Conservation (phyloP, 2,888 invertebrate genomes). For the Hetaerina titia region DNA sequence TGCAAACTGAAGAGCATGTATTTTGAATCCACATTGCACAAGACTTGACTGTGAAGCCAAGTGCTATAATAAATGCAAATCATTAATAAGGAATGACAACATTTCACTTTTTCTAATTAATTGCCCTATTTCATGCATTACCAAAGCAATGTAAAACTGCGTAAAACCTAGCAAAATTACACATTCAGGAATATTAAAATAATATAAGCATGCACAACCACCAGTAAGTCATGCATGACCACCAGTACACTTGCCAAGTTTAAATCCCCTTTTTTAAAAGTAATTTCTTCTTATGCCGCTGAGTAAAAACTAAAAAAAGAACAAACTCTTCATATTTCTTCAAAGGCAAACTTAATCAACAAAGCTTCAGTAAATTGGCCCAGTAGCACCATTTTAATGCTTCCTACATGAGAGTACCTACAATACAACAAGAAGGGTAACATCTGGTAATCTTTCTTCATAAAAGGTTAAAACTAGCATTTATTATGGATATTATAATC, state of each 20-base stretch:
- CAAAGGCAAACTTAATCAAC: conserved; percentile 25
- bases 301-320: neutral
- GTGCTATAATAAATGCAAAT: neutral
- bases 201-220: neutral
- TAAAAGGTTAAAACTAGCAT: conserved; percentile 23
- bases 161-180: neutral
- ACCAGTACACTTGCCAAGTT: neutral
- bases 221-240: neutral
- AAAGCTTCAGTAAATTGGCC: conserved; percentile 51
- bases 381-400: conserved; percentile 44
- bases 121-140: neutral
- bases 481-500: conserved; percentile 30
- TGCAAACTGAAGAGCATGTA: neutral
- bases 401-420: conserved; percentile 27
- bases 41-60: neutral
- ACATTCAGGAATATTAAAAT: neutral
- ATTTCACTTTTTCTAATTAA: neutral
- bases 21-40: neutral
- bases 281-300: neutral
- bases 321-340: neutral
- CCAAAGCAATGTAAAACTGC: neutral
- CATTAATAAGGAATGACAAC: neutral
- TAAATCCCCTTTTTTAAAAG: neutral
- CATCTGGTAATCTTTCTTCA: neutral
- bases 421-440: conserved; percentile 12